Evolutionary conservation across 2,888 invertebrate genomes (phyloP).

Genomic region (Harpalus rubripes): DNA sequence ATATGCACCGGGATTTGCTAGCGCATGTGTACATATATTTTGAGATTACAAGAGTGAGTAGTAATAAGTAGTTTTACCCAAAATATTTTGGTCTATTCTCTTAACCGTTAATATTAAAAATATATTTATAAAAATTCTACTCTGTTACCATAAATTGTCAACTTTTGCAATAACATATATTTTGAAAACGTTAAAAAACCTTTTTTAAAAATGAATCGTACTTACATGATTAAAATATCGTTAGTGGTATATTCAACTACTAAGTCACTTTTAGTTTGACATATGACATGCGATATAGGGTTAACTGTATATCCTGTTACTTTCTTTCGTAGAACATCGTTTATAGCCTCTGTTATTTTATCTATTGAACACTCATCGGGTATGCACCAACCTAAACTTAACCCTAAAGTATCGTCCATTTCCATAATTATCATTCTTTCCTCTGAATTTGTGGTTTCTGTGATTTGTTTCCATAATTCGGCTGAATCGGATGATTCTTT

Average conservation of each 20-base stretch:
- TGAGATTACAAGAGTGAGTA: too few species aligned
- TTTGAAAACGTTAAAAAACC: not conserved
- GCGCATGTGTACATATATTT: too few species aligned
- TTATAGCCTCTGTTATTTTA: not conserved
- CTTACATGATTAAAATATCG: slow-evolving; percentile 12
- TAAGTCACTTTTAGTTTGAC: slow-evolving; percentile 28
- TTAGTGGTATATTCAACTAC: not conserved
- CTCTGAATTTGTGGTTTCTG: not conserved
- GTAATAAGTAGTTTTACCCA: too few species aligned
- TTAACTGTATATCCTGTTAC: not conserved
- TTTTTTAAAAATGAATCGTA: not conserved
- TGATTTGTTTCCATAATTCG: not conserved
- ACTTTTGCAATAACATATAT: not conserved
- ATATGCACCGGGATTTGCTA: too few species aligned
- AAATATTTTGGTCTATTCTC: too few species aligned
- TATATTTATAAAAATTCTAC: not conserved
- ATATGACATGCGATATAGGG: not conserved
- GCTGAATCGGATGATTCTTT: not conserved
- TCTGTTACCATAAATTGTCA: not conserved
- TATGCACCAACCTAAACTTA: slow-evolving; percentile 24
- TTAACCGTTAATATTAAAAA: too few species aligned
- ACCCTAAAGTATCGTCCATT: not conserved
- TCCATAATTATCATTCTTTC: not conserved
- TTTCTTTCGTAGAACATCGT: not conserved
- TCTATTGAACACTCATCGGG: not conserved